These are phyloP conservation scores for Poeciliopsis infans DNA, from an alignment of 2,797 vertebrate genomes.

Conservation along the genomic window DNA sequence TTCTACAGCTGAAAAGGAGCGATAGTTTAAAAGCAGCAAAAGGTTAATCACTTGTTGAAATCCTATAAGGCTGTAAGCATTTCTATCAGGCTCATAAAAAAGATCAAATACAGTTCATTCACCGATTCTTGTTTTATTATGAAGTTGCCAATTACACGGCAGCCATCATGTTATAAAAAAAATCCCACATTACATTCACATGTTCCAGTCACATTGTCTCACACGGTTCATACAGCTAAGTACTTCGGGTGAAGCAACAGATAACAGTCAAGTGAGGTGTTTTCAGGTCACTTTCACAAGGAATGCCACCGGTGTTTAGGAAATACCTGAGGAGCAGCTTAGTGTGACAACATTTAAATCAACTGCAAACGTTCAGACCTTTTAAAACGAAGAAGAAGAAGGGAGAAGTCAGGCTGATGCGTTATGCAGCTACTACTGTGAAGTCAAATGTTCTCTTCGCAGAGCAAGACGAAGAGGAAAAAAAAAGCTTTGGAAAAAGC, in stretches of 20 bases:
- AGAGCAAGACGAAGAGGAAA: not conserved
- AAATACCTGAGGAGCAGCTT: constrained; percentile 53
- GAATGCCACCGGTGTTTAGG: constrained; percentile 31
- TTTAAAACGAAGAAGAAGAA: not conserved
- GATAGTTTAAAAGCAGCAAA: not conserved
- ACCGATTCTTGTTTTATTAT: constrained; percentile 58
- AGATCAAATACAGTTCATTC: not conserved
- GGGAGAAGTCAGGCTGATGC: not conserved
- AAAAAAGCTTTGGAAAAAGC: not conserved
- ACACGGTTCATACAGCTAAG: constrained; percentile 18
- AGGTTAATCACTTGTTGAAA: not conserved
- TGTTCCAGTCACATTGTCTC: constrained; percentile 38
- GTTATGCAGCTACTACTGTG: constrained; percentile 6
- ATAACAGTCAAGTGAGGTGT: constrained; percentile 16
- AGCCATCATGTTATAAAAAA: constrained; percentile 19
- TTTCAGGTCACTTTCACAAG: constrained; percentile 22
- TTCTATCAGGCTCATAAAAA: not conserved
- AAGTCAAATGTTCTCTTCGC: not conserved
- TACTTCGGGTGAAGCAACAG: constrained; percentile 23
- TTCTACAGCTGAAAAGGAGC: not conserved
- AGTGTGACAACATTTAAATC: constrained; percentile 23
- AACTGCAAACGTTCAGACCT: not conserved
- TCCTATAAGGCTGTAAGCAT: not conserved
- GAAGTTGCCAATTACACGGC: constrained; percentile 37
- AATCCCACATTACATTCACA: constrained; percentile 56